These are phyloP conservation scores for Leistus spinibarbis DNA, from an alignment of 2,888 invertebrate genomes.

Conservation along the genomic window DNA sequence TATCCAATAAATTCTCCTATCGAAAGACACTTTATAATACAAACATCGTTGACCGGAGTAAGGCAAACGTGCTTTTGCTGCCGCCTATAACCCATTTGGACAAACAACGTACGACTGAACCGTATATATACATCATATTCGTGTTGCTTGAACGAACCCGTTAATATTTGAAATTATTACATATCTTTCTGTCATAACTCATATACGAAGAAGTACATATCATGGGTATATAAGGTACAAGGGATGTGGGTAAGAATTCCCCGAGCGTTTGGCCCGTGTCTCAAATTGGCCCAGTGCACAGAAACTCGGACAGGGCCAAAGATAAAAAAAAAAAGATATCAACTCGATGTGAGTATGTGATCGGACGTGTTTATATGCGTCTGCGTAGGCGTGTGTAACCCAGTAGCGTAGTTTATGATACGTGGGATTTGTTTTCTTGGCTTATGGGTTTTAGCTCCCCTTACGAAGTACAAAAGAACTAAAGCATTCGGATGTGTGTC, in stretches of 20 bases:
- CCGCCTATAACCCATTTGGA: not conserved
- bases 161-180: slow-evolving; percentile 39
- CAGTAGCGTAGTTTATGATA: not conserved
- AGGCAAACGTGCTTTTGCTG: not conserved
- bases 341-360: not conserved
- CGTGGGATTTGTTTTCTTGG: not conserved
- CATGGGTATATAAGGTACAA: no score
- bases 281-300: not conserved
- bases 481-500: no score
- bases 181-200: slow-evolving; percentile 38
- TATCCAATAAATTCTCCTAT: not conserved
- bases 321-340: not conserved
- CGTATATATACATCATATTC: not conserved
- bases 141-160: not conserved
- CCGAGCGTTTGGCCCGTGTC: not conserved
- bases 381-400: not conserved
- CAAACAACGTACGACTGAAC: not conserved
- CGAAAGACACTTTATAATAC: not conserved
- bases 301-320: not conserved
- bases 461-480: no score
- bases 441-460: no score
- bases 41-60: not conserved
- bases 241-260: slow-evolving; percentile 5
- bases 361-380: not conserved
- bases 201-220: slow-evolving; percentile 11